Evolutionary conservation across 2,888 invertebrate species (phyloP), one percentile per base, ranked within the genome.

Genomic region (Crocallis elinguaria): DNA sequence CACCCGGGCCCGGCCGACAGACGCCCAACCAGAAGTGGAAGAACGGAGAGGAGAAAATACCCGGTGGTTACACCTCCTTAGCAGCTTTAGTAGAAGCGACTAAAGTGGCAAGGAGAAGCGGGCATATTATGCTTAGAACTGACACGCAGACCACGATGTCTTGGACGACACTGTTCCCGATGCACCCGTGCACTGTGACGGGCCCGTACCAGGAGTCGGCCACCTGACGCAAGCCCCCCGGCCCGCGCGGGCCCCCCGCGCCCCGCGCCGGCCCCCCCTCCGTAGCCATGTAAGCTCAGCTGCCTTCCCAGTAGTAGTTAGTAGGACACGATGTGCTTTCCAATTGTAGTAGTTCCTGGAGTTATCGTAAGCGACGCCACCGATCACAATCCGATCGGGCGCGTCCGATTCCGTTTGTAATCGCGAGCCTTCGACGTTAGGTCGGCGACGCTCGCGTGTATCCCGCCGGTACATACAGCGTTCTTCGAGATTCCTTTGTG

Each of bases 151-250:
- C 96, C 49, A 96, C 96, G 41, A 95, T 94, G 92, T 95, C 96
- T 69, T 95, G 96, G 95, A 96, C 96, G 50, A 96, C 96, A 62
- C 92, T 96, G 77, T 96, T 96, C 86, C 96, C 96, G 55, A 96
- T 96, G 96, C 96, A 96, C 82, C 95, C 95, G 36, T 96, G 96
- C 90, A 95, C 96, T 84, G 95, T 96, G 72, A 96, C 96, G 60
- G 96, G 96, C 63, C 96, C 96, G 55, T 96, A 96, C 88, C 96
- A 95, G 83, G 95, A 95, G 75, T 88, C 92, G 54, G 85, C 77
- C 80, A 88, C 92, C 79, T 92, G 92, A 92, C 92, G 81, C 72
- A 75, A 78, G 77, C 77, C 79, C 66, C 70, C 69, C 69, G 45
- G 60, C 60, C 62, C 61, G 36, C 43, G 32, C 53, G 52, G 50